These are phyloP conservation scores for Mythimna impura DNA, from an alignment of 2,888 invertebrate genomes.

Conservation along the genomic window DNA sequence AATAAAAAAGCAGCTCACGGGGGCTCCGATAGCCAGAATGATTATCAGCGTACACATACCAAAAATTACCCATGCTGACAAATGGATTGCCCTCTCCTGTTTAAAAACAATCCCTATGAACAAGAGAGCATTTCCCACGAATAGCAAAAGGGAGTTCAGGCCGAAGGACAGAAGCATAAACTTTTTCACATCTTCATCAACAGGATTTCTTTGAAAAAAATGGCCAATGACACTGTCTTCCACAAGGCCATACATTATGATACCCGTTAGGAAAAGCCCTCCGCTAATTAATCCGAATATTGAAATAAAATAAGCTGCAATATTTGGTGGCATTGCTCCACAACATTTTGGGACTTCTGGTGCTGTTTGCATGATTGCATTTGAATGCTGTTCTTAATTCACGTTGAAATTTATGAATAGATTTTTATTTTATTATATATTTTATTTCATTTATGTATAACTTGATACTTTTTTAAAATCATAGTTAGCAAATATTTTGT, in stretches of 20 bases:
- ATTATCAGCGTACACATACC: slow-evolving; percentile 65
- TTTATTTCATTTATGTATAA: neutral
- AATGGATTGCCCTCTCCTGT: slow-evolving; percentile 19
- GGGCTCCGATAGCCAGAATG: slow-evolving; percentile 50
- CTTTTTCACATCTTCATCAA: slow-evolving; percentile 68
- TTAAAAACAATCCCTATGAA: slow-evolving; percentile 62
- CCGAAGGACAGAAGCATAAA: slow-evolving; percentile 65
- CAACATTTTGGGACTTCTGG: slow-evolving; percentile 70
- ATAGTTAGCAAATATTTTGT: slow-evolving; percentile 10
- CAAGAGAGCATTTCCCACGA: slow-evolving; percentile 63
- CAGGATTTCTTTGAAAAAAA: slow-evolving; percentile 31
- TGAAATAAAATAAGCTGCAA: slow-evolving; percentile 72
- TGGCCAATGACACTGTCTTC: slow-evolving; percentile 65
- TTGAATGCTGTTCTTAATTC: neutral
- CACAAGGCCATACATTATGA: slow-evolving; percentile 71
- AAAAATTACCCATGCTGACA: slow-evolving; percentile 61
- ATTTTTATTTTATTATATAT: neutral
- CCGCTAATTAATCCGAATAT: slow-evolving; percentile 70
- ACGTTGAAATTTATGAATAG: slow-evolving; percentile 2
- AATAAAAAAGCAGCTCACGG: slow-evolving; percentile 71
- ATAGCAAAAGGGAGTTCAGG: slow-evolving; percentile 65
- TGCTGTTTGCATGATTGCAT: slow-evolving; percentile 63
- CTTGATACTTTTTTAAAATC: slow-evolving; percentile 1
- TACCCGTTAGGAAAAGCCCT: slow-evolving; percentile 63
- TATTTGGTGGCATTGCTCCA: slow-evolving; percentile 67